phyloP scores from a whole-genome alignment of 2,113 vertebrate genomes.

The Enhydra lutris region DNA sequence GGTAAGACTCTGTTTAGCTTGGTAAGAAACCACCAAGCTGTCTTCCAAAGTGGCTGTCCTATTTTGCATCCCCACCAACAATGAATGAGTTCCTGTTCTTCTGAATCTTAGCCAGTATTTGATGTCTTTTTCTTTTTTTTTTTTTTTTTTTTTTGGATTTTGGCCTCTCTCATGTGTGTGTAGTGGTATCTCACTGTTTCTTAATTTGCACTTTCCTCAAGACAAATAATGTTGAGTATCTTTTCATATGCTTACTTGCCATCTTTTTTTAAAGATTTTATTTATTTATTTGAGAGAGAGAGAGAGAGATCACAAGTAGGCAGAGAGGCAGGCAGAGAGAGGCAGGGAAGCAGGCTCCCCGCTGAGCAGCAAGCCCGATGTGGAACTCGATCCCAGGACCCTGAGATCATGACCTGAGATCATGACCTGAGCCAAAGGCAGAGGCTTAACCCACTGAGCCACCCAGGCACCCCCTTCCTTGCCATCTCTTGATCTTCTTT shows the following conservation, averaged over 20 bases:
- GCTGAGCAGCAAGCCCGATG: no score
- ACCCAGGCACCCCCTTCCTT: no score
- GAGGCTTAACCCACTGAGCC: no score
- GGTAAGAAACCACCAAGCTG: background rate
- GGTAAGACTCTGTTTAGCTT: background rate
- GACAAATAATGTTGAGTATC: background rate
- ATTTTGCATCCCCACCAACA: background rate
- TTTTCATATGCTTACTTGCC: background rate
- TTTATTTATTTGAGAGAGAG: no score
- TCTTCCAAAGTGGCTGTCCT: background rate
- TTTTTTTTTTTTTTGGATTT: background rate
- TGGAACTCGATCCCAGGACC: no score
- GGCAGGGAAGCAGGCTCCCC: no score
- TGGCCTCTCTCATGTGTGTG: background rate
- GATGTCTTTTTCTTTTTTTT: background rate
- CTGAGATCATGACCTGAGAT: no score
- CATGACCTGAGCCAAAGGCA: no score
- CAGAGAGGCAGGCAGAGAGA: no score
- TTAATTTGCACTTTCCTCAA: background rate
- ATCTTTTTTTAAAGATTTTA: no score
- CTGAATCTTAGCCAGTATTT: background rate
- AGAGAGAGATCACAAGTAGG: no score
- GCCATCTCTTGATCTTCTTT: background rate
- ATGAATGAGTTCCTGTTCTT: background rate
- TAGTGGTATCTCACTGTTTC: background rate